Evolutionary conservation across 2,888 invertebrate genomes (phyloP).

Genomic region (Thymelicus acteon): DNA sequence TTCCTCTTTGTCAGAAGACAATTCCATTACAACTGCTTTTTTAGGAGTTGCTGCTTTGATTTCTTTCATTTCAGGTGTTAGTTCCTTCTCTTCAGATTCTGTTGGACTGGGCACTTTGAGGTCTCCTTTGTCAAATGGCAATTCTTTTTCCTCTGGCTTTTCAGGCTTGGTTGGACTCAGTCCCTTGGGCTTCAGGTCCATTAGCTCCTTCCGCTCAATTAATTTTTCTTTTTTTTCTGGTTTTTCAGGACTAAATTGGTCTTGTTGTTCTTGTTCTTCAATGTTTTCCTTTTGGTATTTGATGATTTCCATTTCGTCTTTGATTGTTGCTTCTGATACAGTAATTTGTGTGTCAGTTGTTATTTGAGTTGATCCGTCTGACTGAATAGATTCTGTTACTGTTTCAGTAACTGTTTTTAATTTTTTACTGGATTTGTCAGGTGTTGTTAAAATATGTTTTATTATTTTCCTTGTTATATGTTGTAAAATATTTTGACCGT

Average conservation of each 20-base stretch:
- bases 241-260: too few relatives aligned
- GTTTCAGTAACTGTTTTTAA: slow-evolving; percentile 18
- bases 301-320: slow-evolving; percentile 20
- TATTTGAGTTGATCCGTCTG: slow-evolving; percentile 13
- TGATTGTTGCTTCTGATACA: not conserved
- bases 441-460: slow-evolving; percentile 10
- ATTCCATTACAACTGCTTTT: not conserved
- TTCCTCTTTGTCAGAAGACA: not conserved
- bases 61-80: not conserved
- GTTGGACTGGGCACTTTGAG: not conserved
- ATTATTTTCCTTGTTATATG: slow-evolving; percentile 18
- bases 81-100: not conserved
- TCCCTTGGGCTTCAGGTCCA: too few relatives aligned
- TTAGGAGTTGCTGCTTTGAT: not conserved
- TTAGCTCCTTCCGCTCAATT: too few relatives aligned
- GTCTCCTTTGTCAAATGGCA: not conserved
- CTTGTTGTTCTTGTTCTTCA: not conserved
- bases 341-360: slow-evolving; percentile 1
- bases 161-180: not conserved
- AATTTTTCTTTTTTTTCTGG: too few relatives aligned
- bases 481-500: slow-evolving; percentile 34
- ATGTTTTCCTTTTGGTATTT: not conserved
- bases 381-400: slow-evolving; percentile 12
- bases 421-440: slow-evolving; percentile 7
- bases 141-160: not conserved